These are phyloP conservation scores for Subacronicta megacephala DNA, from an alignment of 2,888 invertebrate genomes.

Conservation along the genomic window DNA sequence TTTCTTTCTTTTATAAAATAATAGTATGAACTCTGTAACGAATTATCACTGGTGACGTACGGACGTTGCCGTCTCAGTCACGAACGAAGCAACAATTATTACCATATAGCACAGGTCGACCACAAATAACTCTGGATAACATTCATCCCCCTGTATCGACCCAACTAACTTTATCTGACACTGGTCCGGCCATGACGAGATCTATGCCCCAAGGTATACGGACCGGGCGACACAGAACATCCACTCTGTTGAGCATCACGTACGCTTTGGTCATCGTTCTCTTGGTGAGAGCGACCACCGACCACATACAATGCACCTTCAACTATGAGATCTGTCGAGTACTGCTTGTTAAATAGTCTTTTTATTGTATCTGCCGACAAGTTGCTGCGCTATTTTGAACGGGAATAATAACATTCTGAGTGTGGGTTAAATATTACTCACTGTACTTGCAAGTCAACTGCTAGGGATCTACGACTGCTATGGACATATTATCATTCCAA, in stretches of 20 bases:
- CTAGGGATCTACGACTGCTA: no score
- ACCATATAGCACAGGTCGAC: constrained; percentile 5
- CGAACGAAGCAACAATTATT: neutral
- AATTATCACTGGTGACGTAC: no score
- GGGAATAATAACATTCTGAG: no score
- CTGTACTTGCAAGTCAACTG: neutral
- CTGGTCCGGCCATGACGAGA: neutral
- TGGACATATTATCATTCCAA: no score
- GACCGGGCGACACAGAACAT: neutral
- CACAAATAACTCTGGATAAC: constrained; percentile 3
- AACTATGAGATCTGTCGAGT: no score
- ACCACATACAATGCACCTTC: no score
- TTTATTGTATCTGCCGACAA: neutral
- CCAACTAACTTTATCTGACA: constrained; percentile 13
- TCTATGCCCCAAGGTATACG: neutral
- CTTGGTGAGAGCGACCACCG: no score
- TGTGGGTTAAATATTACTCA: neutral
- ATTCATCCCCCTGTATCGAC: constrained; percentile 2
- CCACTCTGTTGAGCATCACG: neutral
- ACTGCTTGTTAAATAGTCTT: neutral
- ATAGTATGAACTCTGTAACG: no score
- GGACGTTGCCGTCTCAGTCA: neutral
- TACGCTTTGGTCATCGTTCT: no score
- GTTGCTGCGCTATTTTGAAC: no score
- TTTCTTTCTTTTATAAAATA: no score